These are phyloP conservation scores for Alloplasta piceator DNA, from an alignment of 2,888 invertebrate genomes.

Conservation along the genomic window DNA sequence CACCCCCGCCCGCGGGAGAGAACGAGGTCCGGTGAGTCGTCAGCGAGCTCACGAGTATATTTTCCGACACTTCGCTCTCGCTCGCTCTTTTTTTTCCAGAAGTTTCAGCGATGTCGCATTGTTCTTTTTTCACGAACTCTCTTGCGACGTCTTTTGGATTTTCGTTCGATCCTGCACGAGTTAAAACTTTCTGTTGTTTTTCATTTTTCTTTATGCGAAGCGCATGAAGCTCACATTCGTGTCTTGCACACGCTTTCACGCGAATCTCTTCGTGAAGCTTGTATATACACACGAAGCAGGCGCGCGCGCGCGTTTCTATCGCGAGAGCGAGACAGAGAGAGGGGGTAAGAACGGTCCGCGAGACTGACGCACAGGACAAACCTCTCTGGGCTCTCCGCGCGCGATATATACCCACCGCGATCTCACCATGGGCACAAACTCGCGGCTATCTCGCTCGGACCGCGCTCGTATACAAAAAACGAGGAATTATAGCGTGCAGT, in stretches of 20 bases:
- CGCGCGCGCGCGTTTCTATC: constrained; percentile 45
- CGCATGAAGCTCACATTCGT: constrained; percentile 37
- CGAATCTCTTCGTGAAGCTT: constrained; percentile 1
- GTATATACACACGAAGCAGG: neutral
- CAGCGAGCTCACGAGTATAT: constrained; percentile 43
- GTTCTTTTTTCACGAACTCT: constrained; percentile 6
- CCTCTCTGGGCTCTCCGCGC: constrained; percentile 47
- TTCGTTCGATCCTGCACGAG: constrained; percentile 23
- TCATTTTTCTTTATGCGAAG: neutral
- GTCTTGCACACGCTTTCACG: constrained; percentile 54
- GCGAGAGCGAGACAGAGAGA: constrained; percentile 28
- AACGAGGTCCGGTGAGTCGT: constrained; percentile 44
- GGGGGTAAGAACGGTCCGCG: constrained; percentile 12
- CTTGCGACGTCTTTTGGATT: constrained; percentile 13
- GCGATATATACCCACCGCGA: constrained; percentile 53
- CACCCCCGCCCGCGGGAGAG: constrained; percentile 62
- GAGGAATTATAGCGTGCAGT: constrained; percentile 12
- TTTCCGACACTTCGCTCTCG: constrained; percentile 6
- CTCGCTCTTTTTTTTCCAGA: constrained; percentile 6
- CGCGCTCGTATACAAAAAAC: constrained; percentile 14
- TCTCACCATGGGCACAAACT: constrained; percentile 32
- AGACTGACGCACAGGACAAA: constrained; percentile 42
- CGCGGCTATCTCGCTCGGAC: constrained; percentile 10
- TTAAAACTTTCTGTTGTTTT: no score
- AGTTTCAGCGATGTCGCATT: constrained; percentile 43